Conservation (phyloP, 2,888 invertebrate genomes). For the Disparrhopalites patrizii region DNA sequence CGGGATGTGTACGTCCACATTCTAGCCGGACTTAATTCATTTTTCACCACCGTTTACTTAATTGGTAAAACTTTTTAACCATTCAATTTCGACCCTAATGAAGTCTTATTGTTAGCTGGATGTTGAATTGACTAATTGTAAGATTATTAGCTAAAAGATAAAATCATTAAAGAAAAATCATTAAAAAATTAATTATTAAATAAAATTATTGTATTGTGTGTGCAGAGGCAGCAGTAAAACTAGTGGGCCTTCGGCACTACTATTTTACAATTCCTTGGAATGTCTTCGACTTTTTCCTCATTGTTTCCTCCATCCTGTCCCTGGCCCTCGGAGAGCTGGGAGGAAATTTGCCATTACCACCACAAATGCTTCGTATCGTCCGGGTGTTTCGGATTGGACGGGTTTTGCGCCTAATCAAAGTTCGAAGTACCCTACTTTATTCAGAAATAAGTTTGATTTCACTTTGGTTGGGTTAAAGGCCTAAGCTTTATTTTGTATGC, state of each 20-base stretch:
- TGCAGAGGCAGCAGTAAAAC: slow-evolving; percentile 91
- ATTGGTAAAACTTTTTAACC: too few species aligned
- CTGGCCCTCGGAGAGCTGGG: slow-evolving; percentile 59
- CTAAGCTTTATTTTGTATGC: too few species aligned
- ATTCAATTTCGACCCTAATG: too few species aligned
- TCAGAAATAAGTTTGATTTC: too few species aligned
- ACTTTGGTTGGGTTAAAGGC: too few species aligned
- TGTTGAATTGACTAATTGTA: too few species aligned
- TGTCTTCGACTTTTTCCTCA: slow-evolving; percentile 89
- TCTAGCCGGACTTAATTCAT: slow-evolving; percentile 89
- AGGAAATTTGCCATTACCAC: slow-evolving; percentile 66
- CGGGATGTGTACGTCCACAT: slow-evolving; percentile 83
- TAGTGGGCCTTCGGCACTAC: slow-evolving; percentile 85
- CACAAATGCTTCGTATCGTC: slow-evolving; percentile 93
- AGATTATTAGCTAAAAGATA: too few species aligned
- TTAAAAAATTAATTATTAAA: too few species aligned
- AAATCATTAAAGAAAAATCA: too few species aligned
- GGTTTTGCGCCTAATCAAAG: slow-evolving; percentile 89
- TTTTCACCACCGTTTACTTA: slow-evolving; percentile 90
- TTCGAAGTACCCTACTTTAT: too few species aligned
- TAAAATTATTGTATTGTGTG: background rate
- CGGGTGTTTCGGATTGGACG: slow-evolving; percentile 97
- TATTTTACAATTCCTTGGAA: slow-evolving; percentile 97
- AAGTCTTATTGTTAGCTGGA: too few species aligned
- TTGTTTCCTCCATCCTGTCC: slow-evolving; percentile 84